Evolutionary conservation across 2,888 invertebrate genomes (phyloP).

Genomic region (Drosophila hamatofila): DNA sequence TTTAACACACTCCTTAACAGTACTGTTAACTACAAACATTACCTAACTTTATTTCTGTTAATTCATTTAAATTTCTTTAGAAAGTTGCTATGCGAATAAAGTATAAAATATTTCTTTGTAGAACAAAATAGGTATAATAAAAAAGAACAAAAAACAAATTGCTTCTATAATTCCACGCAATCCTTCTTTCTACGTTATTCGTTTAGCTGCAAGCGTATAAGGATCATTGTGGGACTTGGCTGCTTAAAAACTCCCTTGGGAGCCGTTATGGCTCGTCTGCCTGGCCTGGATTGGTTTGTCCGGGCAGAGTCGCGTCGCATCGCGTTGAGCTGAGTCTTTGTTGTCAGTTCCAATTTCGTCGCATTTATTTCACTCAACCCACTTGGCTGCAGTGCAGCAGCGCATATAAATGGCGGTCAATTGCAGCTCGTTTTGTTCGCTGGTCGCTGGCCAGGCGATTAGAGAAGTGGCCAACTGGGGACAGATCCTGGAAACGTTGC

Average conservation of each 20-base stretch:
- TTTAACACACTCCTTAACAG: background rate
- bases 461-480: conserved; percentile 41
- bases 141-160: background rate
- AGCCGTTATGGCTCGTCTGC: conserved; percentile 49
- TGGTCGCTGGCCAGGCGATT: conserved; percentile 36
- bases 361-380: conserved; percentile 52
- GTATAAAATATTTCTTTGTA: background rate
- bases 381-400: conserved; percentile 46
- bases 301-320: background rate
- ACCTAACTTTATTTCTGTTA: background rate
- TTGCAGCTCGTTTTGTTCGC: conserved; percentile 52
- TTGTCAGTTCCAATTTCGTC: conserved; percentile 69
- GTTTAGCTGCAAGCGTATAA: conserved; percentile 11
- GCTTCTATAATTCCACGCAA: background rate
- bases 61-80: background rate
- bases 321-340: conserved; percentile 14
- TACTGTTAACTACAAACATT: background rate
- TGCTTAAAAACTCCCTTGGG: conserved; percentile 62
- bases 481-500: background rate
- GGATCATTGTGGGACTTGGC: conserved; percentile 38
- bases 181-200: background rate
- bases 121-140: background rate
- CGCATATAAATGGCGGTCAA: conserved; percentile 72
- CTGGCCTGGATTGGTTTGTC: conserved; percentile 28
- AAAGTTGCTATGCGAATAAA: background rate